Percentiles rank a stretch among this genome's conserved stretches.
These are phyloP conservation scores for Eremobia ochroleuca DNA, from an alignment of 2,888 invertebrate genomes.

Conservation along the genomic window DNA sequence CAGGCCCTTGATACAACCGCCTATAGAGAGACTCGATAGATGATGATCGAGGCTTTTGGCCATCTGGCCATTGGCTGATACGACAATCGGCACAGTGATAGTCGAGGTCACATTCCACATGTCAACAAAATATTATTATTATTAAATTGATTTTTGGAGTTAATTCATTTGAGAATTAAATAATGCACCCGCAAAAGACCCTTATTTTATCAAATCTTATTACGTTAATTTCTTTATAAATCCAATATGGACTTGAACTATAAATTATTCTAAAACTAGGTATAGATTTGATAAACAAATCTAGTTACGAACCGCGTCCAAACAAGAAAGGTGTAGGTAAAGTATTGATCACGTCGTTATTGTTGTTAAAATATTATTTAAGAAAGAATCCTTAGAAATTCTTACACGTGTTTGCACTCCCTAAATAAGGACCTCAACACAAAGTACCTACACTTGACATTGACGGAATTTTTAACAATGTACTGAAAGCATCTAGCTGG, in stretches of 20 bases:
- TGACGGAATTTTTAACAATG: conserved; percentile 10
- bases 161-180: neutral
- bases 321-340: too few species aligned
- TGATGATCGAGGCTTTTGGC: too few species aligned
- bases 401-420: conserved; percentile 38
- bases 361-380: neutral
- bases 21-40: too few species aligned
- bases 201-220: neutral
- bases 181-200: neutral
- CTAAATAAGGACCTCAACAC: conserved; percentile 6
- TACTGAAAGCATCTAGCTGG: conserved; percentile 4
- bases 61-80: too few species aligned
- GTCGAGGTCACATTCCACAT: too few species aligned
- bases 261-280: neutral
- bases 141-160: too few species aligned
- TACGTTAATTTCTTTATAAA: neutral
- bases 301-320: neutral
- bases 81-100: too few species aligned
- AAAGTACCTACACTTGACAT: conserved; percentile 4
- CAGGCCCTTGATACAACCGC: too few species aligned
- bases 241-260: neutral
- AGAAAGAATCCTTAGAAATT: conserved; percentile 24
- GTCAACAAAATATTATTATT: too few species aligned
- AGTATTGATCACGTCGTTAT: neutral
- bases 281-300: neutral